These are phyloP conservation scores for Ceuthmochares aereus DNA, from an alignment of 2,113 vertebrate genomes.

Conservation along the genomic window DNA sequence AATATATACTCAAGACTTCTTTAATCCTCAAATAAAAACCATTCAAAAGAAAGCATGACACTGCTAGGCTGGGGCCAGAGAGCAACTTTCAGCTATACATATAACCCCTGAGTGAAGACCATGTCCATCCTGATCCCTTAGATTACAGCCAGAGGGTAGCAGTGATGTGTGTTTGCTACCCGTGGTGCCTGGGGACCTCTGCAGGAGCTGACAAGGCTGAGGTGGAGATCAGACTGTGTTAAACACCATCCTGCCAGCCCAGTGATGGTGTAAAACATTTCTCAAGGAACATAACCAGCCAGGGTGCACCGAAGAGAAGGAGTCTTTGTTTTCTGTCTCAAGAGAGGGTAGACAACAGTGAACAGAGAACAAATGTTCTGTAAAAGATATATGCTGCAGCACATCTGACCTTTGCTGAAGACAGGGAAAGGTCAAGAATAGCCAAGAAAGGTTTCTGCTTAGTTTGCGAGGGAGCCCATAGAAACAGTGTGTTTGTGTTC, in stretches of 20 bases:
- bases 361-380: slow-evolving; percentile 4
- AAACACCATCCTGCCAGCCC: background rate
- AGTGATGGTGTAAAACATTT: background rate
- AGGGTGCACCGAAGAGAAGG: background rate
- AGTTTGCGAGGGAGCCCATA: slow-evolving; percentile 36
- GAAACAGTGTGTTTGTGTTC: slow-evolving; percentile 9
- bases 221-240: background rate
- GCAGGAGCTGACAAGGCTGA: background rate
- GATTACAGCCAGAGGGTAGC: background rate
- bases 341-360: background rate
- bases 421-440: slow-evolving; percentile 43
- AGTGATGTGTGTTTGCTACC: background rate
- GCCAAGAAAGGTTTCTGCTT: slow-evolving; percentile 37
- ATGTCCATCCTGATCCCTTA: background rate
- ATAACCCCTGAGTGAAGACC: background rate
- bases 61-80: background rate
- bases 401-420: slow-evolving; percentile 55
- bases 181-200: background rate
- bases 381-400: slow-evolving; percentile 16
- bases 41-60: background rate
- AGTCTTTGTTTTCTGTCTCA: background rate
- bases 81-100: accelerated
- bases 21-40: background rate
- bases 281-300: background rate
- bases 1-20: background rate